Evolutionary conservation across 2,888 invertebrate species (phyloP), one percentile per base, ranked within the genome.

Genomic region (Falcaria lacertinaria): DNA sequence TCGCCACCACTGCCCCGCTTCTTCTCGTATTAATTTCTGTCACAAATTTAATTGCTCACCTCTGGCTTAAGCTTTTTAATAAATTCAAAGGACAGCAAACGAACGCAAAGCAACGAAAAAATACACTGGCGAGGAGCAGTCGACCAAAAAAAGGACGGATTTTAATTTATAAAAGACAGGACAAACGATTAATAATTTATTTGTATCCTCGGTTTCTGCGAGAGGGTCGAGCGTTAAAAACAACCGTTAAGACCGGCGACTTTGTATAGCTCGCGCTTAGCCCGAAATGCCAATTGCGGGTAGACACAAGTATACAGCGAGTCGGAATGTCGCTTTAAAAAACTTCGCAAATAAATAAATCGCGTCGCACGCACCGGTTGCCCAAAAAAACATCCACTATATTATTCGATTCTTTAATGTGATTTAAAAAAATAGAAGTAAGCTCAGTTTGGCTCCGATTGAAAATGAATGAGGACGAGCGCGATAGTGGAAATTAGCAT

Each of bases 401-500:
- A 88, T n/a, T n/a, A n/a, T 89, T 89, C 87, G 86, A 88, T 89
- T 89, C 89, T 89, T 89, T 83, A 87, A 89, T 87, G 88, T 87
- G 89, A 83, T 84, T 78, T 52, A 71, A 86, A 88, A 89, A 89
- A 88, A 89, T 86, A 87, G 84, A 84, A 85, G 77, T 70, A 80
- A 80, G 72, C 78, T 71, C 79, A 80, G 77, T 69, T 76, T 79
- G 83, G 80, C 72, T 87, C 74, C 87, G 87, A 89, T 89, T 88
- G 89, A 87, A 89, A 89, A 89, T 88, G 89, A 89, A 88, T 87
- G 89, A 88, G 88, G 78, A 81, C 82, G 88, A 83, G 73, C 80
- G 82, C 88, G 89, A 89, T 89, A 89, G 89, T 87, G 87, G 89
- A 89, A 90, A 90, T 90, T 90, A 90, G 90, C 90, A 90, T 90